Evolutionary conservation across 2,113 vertebrate genomes (phyloP), one percentile per base, ranked within the genome.

Genomic region (Nansenia antarctica): DNA sequence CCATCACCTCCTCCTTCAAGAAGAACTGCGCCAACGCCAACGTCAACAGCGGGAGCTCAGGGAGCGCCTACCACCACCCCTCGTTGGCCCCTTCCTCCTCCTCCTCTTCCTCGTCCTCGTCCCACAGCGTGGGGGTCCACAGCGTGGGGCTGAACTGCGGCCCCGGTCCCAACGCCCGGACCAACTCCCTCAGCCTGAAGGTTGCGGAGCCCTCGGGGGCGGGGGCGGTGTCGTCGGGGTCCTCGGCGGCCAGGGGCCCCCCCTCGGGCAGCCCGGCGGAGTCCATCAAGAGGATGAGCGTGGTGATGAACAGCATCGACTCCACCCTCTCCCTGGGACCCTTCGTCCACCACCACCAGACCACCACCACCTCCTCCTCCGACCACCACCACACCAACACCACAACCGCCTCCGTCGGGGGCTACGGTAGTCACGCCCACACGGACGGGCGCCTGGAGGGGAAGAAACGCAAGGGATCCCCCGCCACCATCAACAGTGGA

Each of bases 261-360:
- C 90, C 91, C 0, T 89, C 92, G 0, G 95, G 95, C 75, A 98
- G 93, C 92, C 94, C 96, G 3, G 94, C 95, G 2, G 98, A 99
- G 79, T 93, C 96, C 34, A 99, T 99, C 81, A 99, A 97, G 82
- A 94, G 98, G 70, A 99, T 99, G 98, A 99, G 97, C 27, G 96
- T 99, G 73, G 94, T 99, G 88, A 96, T 99, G 93, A 99, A 98
- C 92, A 98, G 96, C 82, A 89, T 96, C 0, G 95, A 98, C 88
- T 98, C 97, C 78, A 98, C 96, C 0, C 96, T 99, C 27, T 99
- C 97, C 6, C 91, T 99, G 14, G 98, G 98, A 68, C 98, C 98
- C 0, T 99, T 99, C 45, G 92, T 99, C 58, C 96, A 98, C 88
- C 96, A 96, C 81, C 81, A 6, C 61, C 67, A 1, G 91, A 86